These are phyloP conservation scores for Hippocampus guttulatus DNA, from an alignment of 2,113 vertebrate species.

Conservation along the genomic window DNA sequence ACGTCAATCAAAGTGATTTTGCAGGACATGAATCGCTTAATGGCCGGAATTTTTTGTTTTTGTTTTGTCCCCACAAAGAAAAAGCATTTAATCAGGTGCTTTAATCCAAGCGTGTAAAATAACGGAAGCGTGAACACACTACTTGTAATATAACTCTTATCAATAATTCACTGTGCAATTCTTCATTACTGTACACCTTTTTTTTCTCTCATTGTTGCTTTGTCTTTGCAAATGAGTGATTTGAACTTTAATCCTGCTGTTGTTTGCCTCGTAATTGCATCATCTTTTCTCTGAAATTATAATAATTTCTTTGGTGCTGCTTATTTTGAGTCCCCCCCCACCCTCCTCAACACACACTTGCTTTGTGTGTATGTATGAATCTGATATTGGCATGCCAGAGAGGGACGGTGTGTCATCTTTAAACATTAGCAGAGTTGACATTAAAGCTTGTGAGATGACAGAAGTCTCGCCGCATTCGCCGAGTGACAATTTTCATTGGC, in stretches of 20 bases:
- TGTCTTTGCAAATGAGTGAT: conserved; percentile 60
- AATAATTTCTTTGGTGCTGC: conserved; percentile 26
- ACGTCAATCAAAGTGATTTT: no score
- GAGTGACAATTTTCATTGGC: no score
- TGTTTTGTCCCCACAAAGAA: no score
- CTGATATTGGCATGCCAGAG: neutral
- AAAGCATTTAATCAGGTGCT: no score
- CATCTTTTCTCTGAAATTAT: conserved; percentile 39
- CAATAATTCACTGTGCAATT: conserved; percentile 57
- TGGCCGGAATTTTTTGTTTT: no score
- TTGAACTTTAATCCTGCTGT: conserved; percentile 58
- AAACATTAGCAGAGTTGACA: conserved; percentile 11
- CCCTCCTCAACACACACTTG: neutral
- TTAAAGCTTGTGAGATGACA: conserved; percentile 1
- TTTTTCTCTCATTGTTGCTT: conserved; percentile 53
- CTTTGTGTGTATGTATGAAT: neutral
- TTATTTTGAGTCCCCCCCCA: neutral
- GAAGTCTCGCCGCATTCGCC: neutral
- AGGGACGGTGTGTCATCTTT: neutral
- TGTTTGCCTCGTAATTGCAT: conserved; percentile 48
- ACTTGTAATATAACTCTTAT: conserved; percentile 57
- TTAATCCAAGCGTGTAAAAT: conserved; percentile 15
- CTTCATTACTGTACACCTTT: conserved; percentile 35
- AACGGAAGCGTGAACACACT: conserved; percentile 41
- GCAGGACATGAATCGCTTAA: no score